Base-by-base conservation (phyloP, 2,797 vertebrate species). In the Pitangus sulphuratus region DNA sequence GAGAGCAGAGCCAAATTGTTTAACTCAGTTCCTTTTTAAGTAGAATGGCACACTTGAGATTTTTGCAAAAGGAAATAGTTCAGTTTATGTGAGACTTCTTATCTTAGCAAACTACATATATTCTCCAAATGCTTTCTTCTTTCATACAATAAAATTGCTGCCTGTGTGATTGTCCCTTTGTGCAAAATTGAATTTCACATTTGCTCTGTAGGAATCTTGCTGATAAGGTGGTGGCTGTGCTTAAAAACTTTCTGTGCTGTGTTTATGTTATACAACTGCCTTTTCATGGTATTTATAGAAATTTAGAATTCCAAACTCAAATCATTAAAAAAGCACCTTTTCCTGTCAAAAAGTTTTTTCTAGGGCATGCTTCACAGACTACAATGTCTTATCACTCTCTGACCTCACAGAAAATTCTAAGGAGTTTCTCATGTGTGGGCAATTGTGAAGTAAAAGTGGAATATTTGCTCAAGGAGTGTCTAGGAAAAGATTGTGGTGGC, bases 21-120 rank as follows among this genome's bases (percentile, higher is more conserved):
- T 78, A 70, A 84, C 54, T 95, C 17, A 3, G 25, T 51, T 90
- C 30, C 45, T 84, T 86, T 86, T 88, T n/a, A 91, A 91, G 53
- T 19, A 87, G 42, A 88, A 74, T 64, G 87, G 60, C 15, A 86
- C 72, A 56, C 78, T 58, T 65, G 40, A 89, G 39, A 78, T 58
- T 78, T 83, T 61, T 76, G 80, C 69, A 56, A 69, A 84, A 77
- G 30, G 71, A 84, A 81, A 64, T 50, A 39, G 8, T 79, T 50
- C 11, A 33, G 2, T 92, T 91, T 82, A 65, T 57, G 40, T 79
- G 61, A 78, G 80, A 51, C 22, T 88, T 91, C 64, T 93, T 95
- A 89, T 90, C 77, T 80, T 78, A 77, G 37, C 24, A 60, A 94
- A 87, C 58, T 90, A 76, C 93, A 93, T 86, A 25, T 37, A 76